These are phyloP conservation scores for Mizuhopecten yessoensis DNA, from an alignment of 1,140 invertebrate species.

Conservation along the genomic window DNA sequence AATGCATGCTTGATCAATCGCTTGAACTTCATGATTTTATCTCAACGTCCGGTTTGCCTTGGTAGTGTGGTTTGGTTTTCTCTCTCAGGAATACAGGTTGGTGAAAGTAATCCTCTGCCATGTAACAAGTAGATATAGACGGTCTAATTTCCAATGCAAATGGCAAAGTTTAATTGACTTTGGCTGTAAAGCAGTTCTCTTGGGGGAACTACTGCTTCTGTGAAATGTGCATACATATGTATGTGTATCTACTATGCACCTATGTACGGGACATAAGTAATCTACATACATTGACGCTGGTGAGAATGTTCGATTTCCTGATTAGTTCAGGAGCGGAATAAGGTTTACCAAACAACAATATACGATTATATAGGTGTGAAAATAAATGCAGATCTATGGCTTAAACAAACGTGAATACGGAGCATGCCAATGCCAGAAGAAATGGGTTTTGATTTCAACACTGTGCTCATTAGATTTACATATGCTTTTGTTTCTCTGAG, in stretches of 20 bases:
- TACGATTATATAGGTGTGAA: not conserved
- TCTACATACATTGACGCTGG: not conserved
- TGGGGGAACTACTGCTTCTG: not conserved
- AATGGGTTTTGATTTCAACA: not conserved
- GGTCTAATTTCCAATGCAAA: conserved; percentile 27
- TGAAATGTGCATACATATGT: conserved; percentile 32
- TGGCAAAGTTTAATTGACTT: conserved; percentile 34
- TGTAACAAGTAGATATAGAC: not conserved
- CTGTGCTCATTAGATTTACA: no score
- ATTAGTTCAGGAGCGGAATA: not conserved
- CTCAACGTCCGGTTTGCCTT: not conserved
- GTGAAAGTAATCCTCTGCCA: not conserved
- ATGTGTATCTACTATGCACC: not conserved
- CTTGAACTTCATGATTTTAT: not conserved
- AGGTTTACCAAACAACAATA: not conserved
- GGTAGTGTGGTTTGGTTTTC: not conserved
- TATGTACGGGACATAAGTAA: not conserved
- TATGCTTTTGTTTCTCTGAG: no score
- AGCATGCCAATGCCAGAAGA: not conserved
- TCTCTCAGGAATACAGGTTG: not conserved
- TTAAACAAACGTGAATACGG: not conserved
- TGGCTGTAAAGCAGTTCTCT: not conserved
- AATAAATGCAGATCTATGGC: not conserved
- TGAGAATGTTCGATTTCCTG: conserved; percentile 13
- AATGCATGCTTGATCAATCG: conserved; percentile 2